Evolutionary conservation across 2,888 invertebrate genomes (phyloP).

Genomic region (Cantharis rufa): DNA sequence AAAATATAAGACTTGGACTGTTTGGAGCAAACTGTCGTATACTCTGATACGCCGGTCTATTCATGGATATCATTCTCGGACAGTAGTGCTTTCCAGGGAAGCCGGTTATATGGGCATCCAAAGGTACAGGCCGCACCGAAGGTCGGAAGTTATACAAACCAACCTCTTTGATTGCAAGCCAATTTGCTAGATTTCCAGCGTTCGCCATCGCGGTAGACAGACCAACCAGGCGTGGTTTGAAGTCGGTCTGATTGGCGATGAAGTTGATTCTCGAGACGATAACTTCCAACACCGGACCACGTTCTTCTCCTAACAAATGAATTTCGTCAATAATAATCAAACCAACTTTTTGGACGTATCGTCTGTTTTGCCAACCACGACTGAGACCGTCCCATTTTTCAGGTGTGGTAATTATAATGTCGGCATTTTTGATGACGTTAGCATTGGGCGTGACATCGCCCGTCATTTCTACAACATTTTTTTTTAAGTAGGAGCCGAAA

Average conservation of each 20-base stretch:
- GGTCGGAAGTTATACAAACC: slow-evolving; percentile 98
- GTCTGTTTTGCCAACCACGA: slow-evolving; percentile 95
- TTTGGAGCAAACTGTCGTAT: slow-evolving; percentile 89
- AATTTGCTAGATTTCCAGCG: slow-evolving; percentile 93
- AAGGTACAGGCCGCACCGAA: slow-evolving; percentile 94
- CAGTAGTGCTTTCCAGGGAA: slow-evolving; percentile 99
- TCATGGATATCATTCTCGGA: slow-evolving; percentile 99
- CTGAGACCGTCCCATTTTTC: slow-evolving; percentile 99
- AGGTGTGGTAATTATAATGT: slow-evolving; percentile 97
- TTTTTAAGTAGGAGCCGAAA: slow-evolving; percentile 72
- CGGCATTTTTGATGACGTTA: slow-evolving; percentile 78
- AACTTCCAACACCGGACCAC: slow-evolving; percentile 92
- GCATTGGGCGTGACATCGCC: slow-evolving; percentile 91
- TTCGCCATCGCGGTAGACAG: slow-evolving; percentile 98
- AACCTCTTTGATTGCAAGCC: slow-evolving; percentile 87
- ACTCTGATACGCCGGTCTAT: slow-evolving; percentile 95
- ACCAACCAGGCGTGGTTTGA: slow-evolving; percentile 86
- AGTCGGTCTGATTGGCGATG: slow-evolving; percentile 86
- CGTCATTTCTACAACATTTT: slow-evolving; percentile 92
- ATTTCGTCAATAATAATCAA: slow-evolving; percentile 98
- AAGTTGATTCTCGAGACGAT: slow-evolving; percentile 98
- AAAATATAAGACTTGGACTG: slow-evolving; percentile 92
- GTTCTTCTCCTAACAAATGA: slow-evolving; percentile 90
- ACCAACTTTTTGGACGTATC: slow-evolving; percentile 89
- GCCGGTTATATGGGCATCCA: slow-evolving; percentile 84